Base-by-base conservation (phyloP, 1,140 invertebrate species). In the Dendroctonus valens region DNA sequence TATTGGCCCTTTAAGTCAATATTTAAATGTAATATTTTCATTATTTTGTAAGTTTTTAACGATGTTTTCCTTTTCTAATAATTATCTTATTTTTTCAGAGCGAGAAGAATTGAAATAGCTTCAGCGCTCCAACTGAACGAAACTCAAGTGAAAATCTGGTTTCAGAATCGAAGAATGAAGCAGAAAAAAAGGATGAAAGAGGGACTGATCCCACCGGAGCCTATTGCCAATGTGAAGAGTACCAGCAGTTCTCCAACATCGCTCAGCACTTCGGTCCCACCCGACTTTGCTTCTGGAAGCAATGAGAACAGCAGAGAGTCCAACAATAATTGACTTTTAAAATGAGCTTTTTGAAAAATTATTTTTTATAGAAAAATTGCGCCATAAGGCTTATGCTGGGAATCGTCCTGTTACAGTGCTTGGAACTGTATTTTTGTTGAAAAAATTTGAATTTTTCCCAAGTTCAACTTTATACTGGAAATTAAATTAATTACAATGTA, bases 101-200 rank as follows among this genome's bases (percentile, higher is more conserved):
- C 95, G 6, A 82, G 97, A 71, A 85, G 97, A 69, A 98, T 99
- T 73, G 97, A 99, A 81, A 99, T 99, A 70, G 97, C 97, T 0
- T 92, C 94, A 0, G 90, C 94, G 2, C 81, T 99, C 12, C 92
- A 96, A 76, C 86, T 99, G 5, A 99, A 99, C 79, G 97, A 99
- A 78, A 98, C 97, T 0, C 94, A 97, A 82, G 90, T 92, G 8
- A 92, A 92, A 78, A 93, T 92, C 58, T 96, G 93, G 93, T 96
- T 96, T 76, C 93, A 96, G 75, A 96, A 96, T 75, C 82, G 93
- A 65, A 82, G 93, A 64, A 96, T 95, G 93, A 96, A 96, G 75
- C 92, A 95, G 76, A 96, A 96, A 82, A 95, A 95, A 76, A 82
- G 93, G 41, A 93, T 94, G 83, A 95, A 96, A 80, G 94, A 96